Percentiles rank a stretch among this genome's conserved stretches.
Conservation (phyloP, 2,113 vertebrate genomes). For the Fulica atra region DNA sequence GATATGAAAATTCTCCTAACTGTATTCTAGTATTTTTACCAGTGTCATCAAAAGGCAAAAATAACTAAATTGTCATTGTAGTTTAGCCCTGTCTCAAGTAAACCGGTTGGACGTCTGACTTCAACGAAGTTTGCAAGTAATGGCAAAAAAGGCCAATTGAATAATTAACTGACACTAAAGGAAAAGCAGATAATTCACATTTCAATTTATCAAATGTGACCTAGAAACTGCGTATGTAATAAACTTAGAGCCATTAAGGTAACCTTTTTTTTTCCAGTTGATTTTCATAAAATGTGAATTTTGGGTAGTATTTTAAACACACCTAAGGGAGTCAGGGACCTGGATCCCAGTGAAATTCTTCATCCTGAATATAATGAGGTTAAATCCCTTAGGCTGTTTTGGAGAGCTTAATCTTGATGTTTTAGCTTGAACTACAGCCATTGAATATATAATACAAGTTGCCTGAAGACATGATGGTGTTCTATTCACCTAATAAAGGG, state of each 20-base stretch:
- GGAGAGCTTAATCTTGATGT: slow-evolving; percentile 32
- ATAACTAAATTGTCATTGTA: background rate
- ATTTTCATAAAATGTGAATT: background rate
- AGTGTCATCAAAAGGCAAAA: background rate
- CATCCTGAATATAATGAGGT: background rate
- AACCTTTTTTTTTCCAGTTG: background rate
- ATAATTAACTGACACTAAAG: background rate
- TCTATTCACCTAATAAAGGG: slow-evolving; percentile 32
- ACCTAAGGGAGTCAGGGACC: background rate
- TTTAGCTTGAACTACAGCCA: slow-evolving; percentile 48
- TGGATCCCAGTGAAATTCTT: background rate
- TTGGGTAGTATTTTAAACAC: background rate
- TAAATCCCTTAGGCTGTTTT: slow-evolving; percentile 39
- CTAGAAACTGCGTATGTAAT: background rate
- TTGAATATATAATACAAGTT: slow-evolving; percentile 56
- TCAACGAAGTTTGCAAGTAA: background rate
- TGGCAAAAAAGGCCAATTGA: background rate
- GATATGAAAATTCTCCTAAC: background rate
- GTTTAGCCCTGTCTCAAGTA: background rate
- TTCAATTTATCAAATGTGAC: background rate
- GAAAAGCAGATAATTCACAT: background rate
- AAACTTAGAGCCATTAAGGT: background rate
- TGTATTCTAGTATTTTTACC: background rate
- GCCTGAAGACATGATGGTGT: slow-evolving; percentile 48
- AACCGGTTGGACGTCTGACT: background rate